Percentiles rank a stretch among this genome's conserved stretches.
Conservation (phyloP, 2,888 invertebrate genomes). For the Sinopyrophorus schimmeli region DNA sequence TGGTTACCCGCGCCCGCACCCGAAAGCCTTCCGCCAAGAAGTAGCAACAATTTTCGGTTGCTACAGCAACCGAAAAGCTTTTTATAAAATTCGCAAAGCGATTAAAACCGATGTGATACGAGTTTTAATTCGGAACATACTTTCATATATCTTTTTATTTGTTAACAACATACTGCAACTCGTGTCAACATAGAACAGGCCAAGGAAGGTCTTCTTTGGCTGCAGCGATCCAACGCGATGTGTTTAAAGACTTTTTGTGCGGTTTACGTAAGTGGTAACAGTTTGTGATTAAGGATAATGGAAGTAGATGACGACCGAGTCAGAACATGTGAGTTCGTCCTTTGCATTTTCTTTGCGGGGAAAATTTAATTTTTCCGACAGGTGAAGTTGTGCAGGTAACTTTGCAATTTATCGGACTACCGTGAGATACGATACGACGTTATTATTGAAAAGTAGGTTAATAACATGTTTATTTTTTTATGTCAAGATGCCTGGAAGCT, state of each 20-base stretch:
- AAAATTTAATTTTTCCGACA: conserved; percentile 9
- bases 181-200: conserved; percentile 31
- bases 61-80: conserved; percentile 13
- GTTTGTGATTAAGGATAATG: conserved; percentile 32
- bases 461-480: conserved; percentile 10
- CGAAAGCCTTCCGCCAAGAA: no score
- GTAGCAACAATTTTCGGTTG: conserved; percentile 9
- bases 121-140: conserved; percentile 22
- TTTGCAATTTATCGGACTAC: conserved; percentile 11
- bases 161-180: conserved; percentile 35
- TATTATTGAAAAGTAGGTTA: conserved; percentile 15
- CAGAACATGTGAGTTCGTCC: conserved; percentile 25
- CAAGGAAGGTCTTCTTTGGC: conserved; percentile 27
- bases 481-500: background rate
- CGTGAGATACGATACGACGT: conserved; percentile 12
- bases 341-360: conserved; percentile 1
- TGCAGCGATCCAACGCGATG: conserved; percentile 25
- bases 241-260: conserved; percentile 26
- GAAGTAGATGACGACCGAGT: conserved; percentile 33
- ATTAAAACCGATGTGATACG: conserved; percentile 13
- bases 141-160: conserved; percentile 35
- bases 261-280: conserved; percentile 26
- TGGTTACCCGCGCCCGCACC: no score
- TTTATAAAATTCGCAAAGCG: conserved; percentile 20
- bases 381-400: conserved; percentile 9